Percentiles rank a stretch among this genome's conserved stretches.
Conservation (phyloP, 2,888 invertebrate genomes). For the Tachina grossa region DNA sequence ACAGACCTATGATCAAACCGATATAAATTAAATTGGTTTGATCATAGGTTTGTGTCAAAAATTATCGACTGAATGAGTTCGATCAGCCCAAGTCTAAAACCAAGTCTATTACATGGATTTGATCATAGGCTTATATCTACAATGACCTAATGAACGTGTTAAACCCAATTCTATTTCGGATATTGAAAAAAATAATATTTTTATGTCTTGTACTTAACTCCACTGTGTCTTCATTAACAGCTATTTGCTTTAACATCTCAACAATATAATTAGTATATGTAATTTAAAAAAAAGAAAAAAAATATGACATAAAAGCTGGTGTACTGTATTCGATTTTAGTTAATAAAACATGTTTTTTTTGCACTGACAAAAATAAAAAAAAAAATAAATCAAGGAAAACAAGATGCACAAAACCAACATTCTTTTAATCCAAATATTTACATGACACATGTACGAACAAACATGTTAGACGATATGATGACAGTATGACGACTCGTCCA, state of each 20-base stretch:
- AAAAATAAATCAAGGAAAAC: not conserved
- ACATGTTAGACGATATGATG: slow-evolving; percentile 20
- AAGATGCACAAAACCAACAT: slow-evolving; percentile 2
- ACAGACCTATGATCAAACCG: no score
- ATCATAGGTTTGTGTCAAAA: no score
- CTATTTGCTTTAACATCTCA: not conserved
- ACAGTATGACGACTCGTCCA: not conserved
- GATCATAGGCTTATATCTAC: no score
- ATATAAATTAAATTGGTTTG: no score
- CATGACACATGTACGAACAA: slow-evolving; percentile 46
- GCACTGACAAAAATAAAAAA: not conserved
- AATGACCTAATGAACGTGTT: no score
- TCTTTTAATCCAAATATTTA: slow-evolving; percentile 27
- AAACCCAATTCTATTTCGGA: no score
- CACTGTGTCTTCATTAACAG: not conserved
- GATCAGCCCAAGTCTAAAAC: no score
- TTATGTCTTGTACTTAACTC: no score
- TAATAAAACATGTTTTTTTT: slow-evolving; percentile 34
- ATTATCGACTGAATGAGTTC: no score
- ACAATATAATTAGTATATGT: not conserved
- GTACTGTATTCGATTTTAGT: slow-evolving; percentile 26
- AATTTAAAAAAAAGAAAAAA: not conserved
- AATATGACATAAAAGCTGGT: slow-evolving; percentile 16
- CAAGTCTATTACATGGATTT: no score
- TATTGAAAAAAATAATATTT: no score